These are phyloP conservation scores for Lycophotia porphyrea DNA, from an alignment of 2,888 invertebrate species.

Conservation along the genomic window DNA sequence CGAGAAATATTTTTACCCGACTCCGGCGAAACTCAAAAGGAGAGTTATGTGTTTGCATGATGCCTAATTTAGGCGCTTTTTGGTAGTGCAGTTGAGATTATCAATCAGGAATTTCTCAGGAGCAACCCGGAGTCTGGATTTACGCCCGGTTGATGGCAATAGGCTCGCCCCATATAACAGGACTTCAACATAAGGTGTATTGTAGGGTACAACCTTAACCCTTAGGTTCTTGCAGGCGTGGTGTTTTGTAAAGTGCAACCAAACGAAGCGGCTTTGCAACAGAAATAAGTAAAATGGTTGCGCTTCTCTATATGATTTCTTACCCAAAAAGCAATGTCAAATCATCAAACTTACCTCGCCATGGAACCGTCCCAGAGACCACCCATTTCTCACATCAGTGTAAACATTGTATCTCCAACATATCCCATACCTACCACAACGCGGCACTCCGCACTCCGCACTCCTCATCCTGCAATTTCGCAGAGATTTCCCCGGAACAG, in stretches of 20 bases:
- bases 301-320: background rate
- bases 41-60: background rate
- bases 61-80: background rate
- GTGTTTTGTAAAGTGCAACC: background rate
- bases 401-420: background rate
- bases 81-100: background rate
- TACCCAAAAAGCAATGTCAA: background rate
- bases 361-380: background rate
- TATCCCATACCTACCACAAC: background rate
- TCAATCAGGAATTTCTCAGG: background rate
- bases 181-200: background rate
- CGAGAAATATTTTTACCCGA: background rate
- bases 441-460: background rate
- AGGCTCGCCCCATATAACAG: background rate
- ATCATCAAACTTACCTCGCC: background rate
- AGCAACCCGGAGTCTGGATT: background rate
- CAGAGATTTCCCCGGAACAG: slow-evolving; percentile 44
- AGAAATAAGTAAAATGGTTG: background rate
- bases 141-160: background rate
- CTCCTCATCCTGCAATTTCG: background rate
- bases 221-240: background rate
- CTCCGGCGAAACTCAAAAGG: background rate
- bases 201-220: background rate
- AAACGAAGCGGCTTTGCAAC: background rate
- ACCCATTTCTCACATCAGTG: background rate